A percentile compares a stretch with the other conserved stretches of the same genome.
Evolutionary conservation across 2,113 vertebrate species (phyloP).

Genomic region (Aphyosemion australe): DNA sequence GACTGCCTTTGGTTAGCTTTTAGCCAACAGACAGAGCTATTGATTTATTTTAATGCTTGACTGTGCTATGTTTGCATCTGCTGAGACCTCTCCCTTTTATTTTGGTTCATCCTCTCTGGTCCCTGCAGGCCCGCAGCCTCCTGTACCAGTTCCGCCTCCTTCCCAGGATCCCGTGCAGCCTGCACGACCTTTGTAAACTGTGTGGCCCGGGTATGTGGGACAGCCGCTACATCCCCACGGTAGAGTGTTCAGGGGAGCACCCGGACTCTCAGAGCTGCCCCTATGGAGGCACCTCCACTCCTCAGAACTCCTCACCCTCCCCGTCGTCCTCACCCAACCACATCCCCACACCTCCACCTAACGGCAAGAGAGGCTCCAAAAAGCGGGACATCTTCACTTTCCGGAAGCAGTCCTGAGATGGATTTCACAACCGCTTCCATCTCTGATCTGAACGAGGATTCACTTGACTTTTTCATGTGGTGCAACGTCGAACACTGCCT

Average conservation of each 20-base stretch:
- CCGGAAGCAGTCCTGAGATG: slow-evolving; percentile 84
- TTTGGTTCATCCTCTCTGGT: slow-evolving; percentile 10
- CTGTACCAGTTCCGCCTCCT: slow-evolving; percentile 96
- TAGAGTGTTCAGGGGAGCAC: slow-evolving; percentile 94
- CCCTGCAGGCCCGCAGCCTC: slow-evolving; percentile 88
- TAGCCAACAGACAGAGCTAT: slow-evolving; percentile 4
- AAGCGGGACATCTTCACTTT: slow-evolving; percentile 87
- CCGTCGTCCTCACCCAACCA: slow-evolving; percentile 62
- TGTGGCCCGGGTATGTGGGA: slow-evolving; percentile 98
- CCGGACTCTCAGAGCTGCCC: slow-evolving; percentile 88
- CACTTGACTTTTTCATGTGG: slow-evolving; percentile 37
- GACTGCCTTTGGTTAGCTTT: slow-evolving; percentile 34
- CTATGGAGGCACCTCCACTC: slow-evolving; percentile 85
- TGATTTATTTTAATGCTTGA: slow-evolving; percentile 40
- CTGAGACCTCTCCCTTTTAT: neutral
- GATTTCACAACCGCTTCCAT: neutral
- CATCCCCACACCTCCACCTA: slow-evolving; percentile 62
- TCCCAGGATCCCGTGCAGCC: slow-evolving; percentile 93
- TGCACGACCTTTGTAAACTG: slow-evolving; percentile 92
- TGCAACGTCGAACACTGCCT: slow-evolving; percentile 68
- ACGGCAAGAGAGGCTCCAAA: slow-evolving; percentile 82
- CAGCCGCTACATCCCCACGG: slow-evolving; percentile 92
- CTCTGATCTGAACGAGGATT: slow-evolving; percentile 20
- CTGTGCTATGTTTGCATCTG: slow-evolving; percentile 20
- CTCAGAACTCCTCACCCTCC: slow-evolving; percentile 77